Percentiles rank a stretch among this genome's conserved stretches.
phyloP scores from a whole-genome alignment of 30 jellyfish, hydroid and myxozoan genomes.

The Chrysaora quinquecirrha region DNA sequence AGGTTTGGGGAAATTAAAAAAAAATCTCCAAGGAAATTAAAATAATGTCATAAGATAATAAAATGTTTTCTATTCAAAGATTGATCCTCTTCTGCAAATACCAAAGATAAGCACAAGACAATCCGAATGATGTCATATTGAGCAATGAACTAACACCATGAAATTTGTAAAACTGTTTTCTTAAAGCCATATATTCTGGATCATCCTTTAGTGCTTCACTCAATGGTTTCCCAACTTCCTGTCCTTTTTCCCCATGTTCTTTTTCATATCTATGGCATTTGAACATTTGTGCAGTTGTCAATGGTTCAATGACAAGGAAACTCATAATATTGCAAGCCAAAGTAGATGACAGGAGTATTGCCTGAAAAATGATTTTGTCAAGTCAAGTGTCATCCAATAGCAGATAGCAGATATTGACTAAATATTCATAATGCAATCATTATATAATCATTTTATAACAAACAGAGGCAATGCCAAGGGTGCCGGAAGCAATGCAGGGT shows the following conservation, averaged over 20 bases:
- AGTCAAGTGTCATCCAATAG: no score
- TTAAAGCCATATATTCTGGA: conserved; percentile 17
- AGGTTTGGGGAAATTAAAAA: neutral
- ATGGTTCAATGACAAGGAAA: conserved; percentile 40
- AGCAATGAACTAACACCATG: conserved; percentile 43
- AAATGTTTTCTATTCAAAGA: neutral
- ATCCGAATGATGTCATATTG: conserved; percentile 42
- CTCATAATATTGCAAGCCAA: conserved; percentile 42
- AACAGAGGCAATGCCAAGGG: no score
- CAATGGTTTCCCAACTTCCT: conserved; percentile 32
- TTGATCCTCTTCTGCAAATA: conserved; percentile 22
- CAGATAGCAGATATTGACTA: no score
- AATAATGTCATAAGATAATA: neutral
- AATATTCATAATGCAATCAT: no score
- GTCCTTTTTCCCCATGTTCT: conserved; percentile 65
- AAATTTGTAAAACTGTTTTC: conserved; percentile 41
- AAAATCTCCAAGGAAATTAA: neutral
- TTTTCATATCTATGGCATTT: conserved; percentile 51
- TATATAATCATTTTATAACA: no score
- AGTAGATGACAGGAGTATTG: conserved; percentile 29
- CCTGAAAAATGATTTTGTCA: no score
- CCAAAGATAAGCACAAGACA: conserved; percentile 58
- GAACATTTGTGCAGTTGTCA: conserved; percentile 59
- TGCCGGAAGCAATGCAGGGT: no score
- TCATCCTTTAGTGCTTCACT: conserved; percentile 56